phyloP scores from a whole-genome alignment of 2,888 invertebrate species.

The Lordiphosa andalusiaca region DNA sequence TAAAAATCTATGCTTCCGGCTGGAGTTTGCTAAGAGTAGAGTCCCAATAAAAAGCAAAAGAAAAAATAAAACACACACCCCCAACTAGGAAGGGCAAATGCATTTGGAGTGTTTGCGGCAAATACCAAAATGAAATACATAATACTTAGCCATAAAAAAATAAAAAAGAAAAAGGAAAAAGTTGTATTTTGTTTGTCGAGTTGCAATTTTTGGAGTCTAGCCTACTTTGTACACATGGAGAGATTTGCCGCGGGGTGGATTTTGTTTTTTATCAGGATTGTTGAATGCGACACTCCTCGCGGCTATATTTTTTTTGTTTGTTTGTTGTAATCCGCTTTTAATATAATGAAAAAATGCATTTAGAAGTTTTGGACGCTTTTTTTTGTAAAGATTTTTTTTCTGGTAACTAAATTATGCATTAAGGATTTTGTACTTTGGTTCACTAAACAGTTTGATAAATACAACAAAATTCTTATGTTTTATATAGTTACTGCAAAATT shows the following conservation, averaged over 20 bases:
- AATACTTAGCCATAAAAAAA: conserved; percentile 60
- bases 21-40: conserved; percentile 25
- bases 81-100: conserved; percentile 57
- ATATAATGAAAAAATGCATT: conserved; percentile 51
- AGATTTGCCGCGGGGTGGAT: conserved; percentile 23
- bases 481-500: not conserved
- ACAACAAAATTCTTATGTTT: too few species aligned
- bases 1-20: conserved; percentile 71
- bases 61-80: conserved; percentile 2
- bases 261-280: conserved; percentile 18
- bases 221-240: conserved; percentile 22
- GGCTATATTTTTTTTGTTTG: conserved; percentile 22
- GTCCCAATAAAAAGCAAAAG: conserved; percentile 31
- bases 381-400: not conserved
- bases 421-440: conserved; percentile 6
- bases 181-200: conserved; percentile 66
- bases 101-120: conserved; percentile 74
- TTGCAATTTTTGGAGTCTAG: conserved; percentile 46
- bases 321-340: conserved; percentile 59
- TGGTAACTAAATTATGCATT: conserved; percentile 42
- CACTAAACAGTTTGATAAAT: too few species aligned
- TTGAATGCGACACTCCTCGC: conserved; percentile 32
- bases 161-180: conserved; percentile 4
- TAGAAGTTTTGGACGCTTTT: conserved; percentile 1
- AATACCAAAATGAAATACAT: conserved; percentile 69